Evolutionary conservation across 2,888 invertebrate genomes (phyloP).

Genomic region (Melanophora roralis): DNA sequence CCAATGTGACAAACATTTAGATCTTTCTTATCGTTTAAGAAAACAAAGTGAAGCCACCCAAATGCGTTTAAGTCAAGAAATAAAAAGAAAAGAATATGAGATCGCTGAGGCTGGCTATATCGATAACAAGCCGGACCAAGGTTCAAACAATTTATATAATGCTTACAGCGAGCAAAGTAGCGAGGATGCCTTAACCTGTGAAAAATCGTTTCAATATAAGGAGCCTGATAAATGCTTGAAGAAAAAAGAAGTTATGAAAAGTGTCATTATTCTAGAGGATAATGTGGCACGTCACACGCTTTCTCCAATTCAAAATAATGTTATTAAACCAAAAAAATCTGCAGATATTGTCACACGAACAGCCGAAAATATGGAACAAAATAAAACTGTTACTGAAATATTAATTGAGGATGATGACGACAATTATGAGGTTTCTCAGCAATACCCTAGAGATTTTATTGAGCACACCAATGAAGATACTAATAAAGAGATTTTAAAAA

Average conservation of each 20-base stretch:
- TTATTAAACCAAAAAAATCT: too few relatives aligned
- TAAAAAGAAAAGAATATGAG: not conserved
- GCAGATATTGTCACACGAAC: too few relatives aligned
- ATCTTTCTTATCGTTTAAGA: constrained; percentile 64
- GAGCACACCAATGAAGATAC: not conserved
- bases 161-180: not conserved
- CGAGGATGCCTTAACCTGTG: not conserved
- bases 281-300: too few relatives aligned
- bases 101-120: too few relatives aligned
- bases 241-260: too few relatives aligned
- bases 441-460: not conserved
- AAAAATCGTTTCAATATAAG: not conserved
- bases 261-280: too few relatives aligned
- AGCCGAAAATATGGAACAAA: not conserved
- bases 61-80: constrained; percentile 53
- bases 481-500: not conserved
- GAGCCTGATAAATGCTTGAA: too few relatives aligned
- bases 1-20: constrained; percentile 63
- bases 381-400: not conserved
- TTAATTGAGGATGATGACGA: not conserved
- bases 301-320: too few relatives aligned
- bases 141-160: not conserved
- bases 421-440: not conserved
- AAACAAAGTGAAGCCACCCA: constrained; percentile 66
- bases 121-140: not conserved